phyloP scores from a whole-genome alignment of 2,113 vertebrate species.

The Bujurquina vittata region DNA sequence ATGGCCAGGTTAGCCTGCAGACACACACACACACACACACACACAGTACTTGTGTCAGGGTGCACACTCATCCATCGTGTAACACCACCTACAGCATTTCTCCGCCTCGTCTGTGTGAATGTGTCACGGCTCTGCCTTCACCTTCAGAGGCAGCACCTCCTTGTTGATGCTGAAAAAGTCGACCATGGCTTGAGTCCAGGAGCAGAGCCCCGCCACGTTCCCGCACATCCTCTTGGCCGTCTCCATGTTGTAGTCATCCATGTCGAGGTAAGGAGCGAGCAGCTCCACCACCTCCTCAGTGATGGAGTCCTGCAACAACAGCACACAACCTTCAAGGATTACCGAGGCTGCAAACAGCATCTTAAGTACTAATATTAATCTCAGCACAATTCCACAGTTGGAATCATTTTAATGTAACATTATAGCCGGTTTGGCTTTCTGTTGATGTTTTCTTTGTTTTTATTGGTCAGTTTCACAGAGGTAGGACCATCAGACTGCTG shows the following conservation, averaged over 20 bases:
- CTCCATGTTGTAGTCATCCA: slow-evolving; percentile 89
- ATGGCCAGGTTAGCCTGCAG: slow-evolving; percentile 83
- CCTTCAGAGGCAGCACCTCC: slow-evolving; percentile 89
- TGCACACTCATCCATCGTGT: no score
- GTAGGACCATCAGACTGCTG: background rate
- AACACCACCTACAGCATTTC: no score
- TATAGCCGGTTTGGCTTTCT: background rate
- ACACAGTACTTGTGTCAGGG: background rate
- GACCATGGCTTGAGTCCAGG: slow-evolving; percentile 88
- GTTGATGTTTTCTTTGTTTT: background rate
- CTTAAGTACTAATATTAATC: background rate
- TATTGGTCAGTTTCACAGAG: no score
- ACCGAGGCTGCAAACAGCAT: background rate
- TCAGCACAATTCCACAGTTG: background rate
- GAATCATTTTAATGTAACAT: accelerated
- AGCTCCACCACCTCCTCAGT: slow-evolving; percentile 87
- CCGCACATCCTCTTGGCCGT: slow-evolving; percentile 87
- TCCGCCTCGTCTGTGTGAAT: background rate
- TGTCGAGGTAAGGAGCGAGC: slow-evolving; percentile 82
- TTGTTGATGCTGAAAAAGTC: slow-evolving; percentile 89
- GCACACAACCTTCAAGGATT: background rate
- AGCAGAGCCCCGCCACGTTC: slow-evolving; percentile 87
- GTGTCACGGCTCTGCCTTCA: background rate
- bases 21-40: background rate
- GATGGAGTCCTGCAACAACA: slow-evolving; percentile 81